phyloP scores from a whole-genome alignment of 2,888 invertebrate species.

The Sarcophaga subvicina region DNA sequence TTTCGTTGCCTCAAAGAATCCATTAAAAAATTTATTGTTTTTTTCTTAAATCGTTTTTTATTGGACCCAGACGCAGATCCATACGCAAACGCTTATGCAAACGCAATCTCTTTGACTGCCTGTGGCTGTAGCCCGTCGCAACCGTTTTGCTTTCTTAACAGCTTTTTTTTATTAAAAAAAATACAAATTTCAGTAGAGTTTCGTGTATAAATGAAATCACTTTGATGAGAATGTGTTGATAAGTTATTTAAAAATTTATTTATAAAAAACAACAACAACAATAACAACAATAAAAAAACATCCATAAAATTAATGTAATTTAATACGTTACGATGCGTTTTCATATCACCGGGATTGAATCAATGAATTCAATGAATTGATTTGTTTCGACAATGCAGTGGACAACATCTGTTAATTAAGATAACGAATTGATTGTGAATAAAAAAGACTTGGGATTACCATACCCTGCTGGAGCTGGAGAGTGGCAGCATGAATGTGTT shows the following conservation, averaged over 20 bases:
- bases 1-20: constrained; percentile 53
- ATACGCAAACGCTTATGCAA: background rate
- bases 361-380: constrained; percentile 42
- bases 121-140: background rate
- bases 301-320: constrained; percentile 64
- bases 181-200: constrained; percentile 48
- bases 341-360: constrained; percentile 18
- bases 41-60: constrained; percentile 33
- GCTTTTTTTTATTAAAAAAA: constrained; percentile 23
- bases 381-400: constrained; percentile 10
- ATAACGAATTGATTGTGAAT: constrained; percentile 9
- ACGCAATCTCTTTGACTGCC: too few species aligned
- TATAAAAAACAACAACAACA: too few species aligned
- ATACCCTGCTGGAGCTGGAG: too few species aligned
- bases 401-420: constrained; percentile 54
- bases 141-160: constrained; percentile 17
- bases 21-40: constrained; percentile 63
- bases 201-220: constrained; percentile 30
- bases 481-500: too few species aligned
- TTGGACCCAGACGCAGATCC: constrained; percentile 37
- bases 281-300: constrained; percentile 37
- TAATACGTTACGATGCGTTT: constrained; percentile 45
- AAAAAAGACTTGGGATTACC: background rate
- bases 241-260: constrained; percentile 30
- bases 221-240: constrained; percentile 62